Evolutionary conservation across 2,113 vertebrate genomes (phyloP), one percentile per base, ranked within the genome.

Genomic region (Salvator merianae): DNA sequence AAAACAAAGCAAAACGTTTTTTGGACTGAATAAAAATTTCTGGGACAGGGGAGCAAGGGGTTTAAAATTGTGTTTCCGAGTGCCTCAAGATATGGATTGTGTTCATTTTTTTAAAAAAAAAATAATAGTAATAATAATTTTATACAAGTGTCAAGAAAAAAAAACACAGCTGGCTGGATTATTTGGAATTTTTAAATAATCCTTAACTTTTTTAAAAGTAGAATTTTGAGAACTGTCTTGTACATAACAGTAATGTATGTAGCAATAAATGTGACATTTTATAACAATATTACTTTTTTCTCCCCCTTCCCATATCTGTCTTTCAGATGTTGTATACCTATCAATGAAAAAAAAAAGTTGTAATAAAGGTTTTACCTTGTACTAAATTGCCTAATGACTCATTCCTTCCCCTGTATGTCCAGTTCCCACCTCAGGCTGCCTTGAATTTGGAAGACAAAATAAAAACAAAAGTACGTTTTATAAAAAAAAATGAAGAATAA

Each of bases 181-280:
- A 95, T 95, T 95, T 93, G 92, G 93, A 93, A 91, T 93, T 96
- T 96, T 95, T 93, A 94, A 95, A 94, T 94, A 91, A 96, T 95
- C 96, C 94, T 84, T 96, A 95, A 96, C 96, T 96, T 96, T 96
- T 97, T 96, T 94, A 96, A 84, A 94, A 97, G 97, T 97, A 96
- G 96, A 95, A 72, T 97, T 92, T 93, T 89, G 93, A 94, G 96
- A 97, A 96, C 97, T 97, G 97, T 97, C 97, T 94, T 98, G 97
- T 98, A 97, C 96, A 97, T 97, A 98, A 97, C 97, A 97, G 97
- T 97, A 97, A 97, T 98, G 97, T 97, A 97, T 98, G 97, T 97
- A 98, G 98, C 98, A 98, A 97, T 98, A 98, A 98, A 98, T 97
- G 97, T 98, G 97, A 97, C 96, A 95, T 98, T 97, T 97, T 97